phyloP scores from a whole-genome alignment of 2,797 vertebrate species.

The Sebastes oblongus region DNA sequence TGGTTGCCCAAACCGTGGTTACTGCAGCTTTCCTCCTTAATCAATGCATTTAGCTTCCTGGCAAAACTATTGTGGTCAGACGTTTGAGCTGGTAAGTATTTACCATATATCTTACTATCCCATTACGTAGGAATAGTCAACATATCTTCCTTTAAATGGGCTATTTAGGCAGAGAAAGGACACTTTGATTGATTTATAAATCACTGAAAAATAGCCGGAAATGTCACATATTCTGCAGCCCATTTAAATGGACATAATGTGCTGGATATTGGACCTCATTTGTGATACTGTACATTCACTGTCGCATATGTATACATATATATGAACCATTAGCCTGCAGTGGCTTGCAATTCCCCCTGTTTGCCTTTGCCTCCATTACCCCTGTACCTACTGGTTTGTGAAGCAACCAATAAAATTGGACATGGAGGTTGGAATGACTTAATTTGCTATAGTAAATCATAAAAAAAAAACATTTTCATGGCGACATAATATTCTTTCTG shows the following conservation, averaged over 20 bases:
- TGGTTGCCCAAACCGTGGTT: constrained; percentile 76
- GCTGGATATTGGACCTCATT: constrained; percentile 29
- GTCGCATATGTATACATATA: constrained; percentile 9
- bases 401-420: constrained; percentile 80
- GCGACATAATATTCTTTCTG: constrained; percentile 9
- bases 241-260: constrained; percentile 72
- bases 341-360: constrained; percentile 25
- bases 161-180: constrained; percentile 24
- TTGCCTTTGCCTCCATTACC: constrained; percentile 60
- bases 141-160: constrained; percentile 78
- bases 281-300: constrained; percentile 32
- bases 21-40: constrained; percentile 56
- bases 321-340: constrained; percentile 31
- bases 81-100: constrained; percentile 76
- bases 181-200: neutral
- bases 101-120: constrained; percentile 33
- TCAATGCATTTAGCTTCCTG: constrained; percentile 56
- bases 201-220: too few relatives aligned
- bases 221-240: constrained; percentile 42
- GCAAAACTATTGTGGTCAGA: constrained; percentile 73
- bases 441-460: constrained; percentile 12
- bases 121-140: constrained; percentile 28
- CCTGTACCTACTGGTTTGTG: constrained; percentile 84
- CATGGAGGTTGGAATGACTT: constrained; percentile 69
- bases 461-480: neutral